Base-by-base conservation (phyloP, 1,140 invertebrate species). In the Sarcophaga bullata region DNA sequence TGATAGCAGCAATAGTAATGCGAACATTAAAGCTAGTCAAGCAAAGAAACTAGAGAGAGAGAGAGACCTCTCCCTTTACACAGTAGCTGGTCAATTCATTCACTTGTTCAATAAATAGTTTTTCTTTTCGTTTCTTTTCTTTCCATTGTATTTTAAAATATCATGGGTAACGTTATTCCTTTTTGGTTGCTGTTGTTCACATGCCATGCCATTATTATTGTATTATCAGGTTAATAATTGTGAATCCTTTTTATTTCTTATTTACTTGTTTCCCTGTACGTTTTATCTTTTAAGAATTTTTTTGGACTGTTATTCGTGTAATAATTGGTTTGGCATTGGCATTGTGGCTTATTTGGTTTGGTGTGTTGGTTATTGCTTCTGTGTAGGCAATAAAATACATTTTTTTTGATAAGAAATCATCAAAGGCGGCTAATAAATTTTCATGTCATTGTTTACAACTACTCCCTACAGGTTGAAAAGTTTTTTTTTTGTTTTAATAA, bases 391-490 rank as follows among this genome's bases (percentile, higher is more conserved):
- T 58, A 58, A 58, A 58, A 58, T 37, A 37, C 1, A 37, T 37
- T 37, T 58, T 58, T 11, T 10, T 58, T 58, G 54, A 58, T 58
- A 58, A 58, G 54, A 58, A 58, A 58, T 58, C 54, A 58, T 58
- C 54, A 58, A 58, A 58, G 54, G 54, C 54, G 54, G 54, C 54
- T 58, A 58, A 58, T 58, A 58, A 58, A 58, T 58, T 37, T 58
- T 58, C 6, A 58, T 58, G n/a, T 58, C 54, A 58, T 58, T 58
- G 54, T 58, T 58, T 4, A 2, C 25, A 37, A 37, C 4, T 1
- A 37, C 25, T 37, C 25, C 25, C 25, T 37, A 37, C 25, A 37
- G 25, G 25, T 37, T 37, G 25, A 4, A 37, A 37, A 37, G 54
- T 58, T 11, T 13, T 58, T 58, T 13, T 37, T 58, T 58, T 37